phyloP scores from a whole-genome alignment of 2,888 invertebrate genomes.

The Clunio marinus region DNA sequence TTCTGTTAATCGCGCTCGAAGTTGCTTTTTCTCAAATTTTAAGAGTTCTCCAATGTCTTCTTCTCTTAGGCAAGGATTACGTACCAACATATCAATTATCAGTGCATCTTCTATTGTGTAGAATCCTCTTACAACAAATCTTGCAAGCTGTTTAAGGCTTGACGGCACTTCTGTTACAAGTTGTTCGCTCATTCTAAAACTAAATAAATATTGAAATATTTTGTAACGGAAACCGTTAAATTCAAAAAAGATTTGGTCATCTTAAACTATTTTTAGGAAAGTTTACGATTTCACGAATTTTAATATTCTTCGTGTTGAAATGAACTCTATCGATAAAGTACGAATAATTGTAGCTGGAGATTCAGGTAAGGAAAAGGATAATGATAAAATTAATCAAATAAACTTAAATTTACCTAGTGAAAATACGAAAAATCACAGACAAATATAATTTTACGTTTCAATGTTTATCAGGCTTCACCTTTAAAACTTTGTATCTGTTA shows the following conservation, averaged over 20 bases:
- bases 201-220: background rate
- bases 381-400: constrained; percentile 16
- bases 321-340: constrained; percentile 70
- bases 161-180: constrained; percentile 89
- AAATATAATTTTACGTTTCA: background rate
- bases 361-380: constrained; percentile 60
- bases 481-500: background rate
- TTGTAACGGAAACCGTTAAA: background rate
- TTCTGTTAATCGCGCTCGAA: constrained; percentile 79
- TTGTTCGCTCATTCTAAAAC: constrained; percentile 58
- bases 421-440: constrained; percentile 12
- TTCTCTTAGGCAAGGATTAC: constrained; percentile 82
- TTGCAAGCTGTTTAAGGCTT: constrained; percentile 84
- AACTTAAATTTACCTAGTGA: constrained; percentile 30
- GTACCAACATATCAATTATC: constrained; percentile 90
- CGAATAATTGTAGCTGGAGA: constrained; percentile 89
- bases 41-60: constrained; percentile 85
- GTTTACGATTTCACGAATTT: no score
- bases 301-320: no score
- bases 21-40: constrained; percentile 90
- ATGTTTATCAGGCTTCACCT: background rate
- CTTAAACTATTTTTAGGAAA: no score
- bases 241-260: background rate
- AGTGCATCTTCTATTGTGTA: constrained; percentile 91
- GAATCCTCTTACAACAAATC: constrained; percentile 88